Evolutionary conservation across 2,888 invertebrate genomes (phyloP).

Genomic region (Synergus itoensis): DNA sequence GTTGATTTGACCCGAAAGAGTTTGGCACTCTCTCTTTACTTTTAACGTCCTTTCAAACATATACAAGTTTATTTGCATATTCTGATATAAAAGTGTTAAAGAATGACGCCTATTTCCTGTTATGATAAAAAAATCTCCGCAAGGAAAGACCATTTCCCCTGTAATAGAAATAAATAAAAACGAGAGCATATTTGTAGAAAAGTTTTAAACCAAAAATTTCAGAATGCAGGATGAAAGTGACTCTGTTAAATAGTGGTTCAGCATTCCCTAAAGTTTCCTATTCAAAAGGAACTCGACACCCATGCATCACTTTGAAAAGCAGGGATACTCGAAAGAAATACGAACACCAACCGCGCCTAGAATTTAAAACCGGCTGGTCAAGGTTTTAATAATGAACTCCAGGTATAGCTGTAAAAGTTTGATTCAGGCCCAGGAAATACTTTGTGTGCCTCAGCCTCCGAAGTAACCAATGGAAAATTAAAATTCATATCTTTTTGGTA

Average conservation of each 20-base stretch:
- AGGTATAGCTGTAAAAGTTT: slow-evolving; percentile 11
- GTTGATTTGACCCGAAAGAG: not conserved
- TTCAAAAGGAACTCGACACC: not conserved
- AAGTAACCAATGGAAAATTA: not conserved
- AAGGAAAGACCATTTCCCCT: too few relatives aligned
- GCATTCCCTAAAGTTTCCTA: not conserved
- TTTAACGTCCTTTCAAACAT: not conserved
- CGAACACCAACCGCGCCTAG: not conserved
- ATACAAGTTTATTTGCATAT: not conserved
- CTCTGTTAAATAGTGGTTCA: not conserved
- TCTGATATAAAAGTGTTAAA: not conserved
- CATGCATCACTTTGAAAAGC: slow-evolving; percentile 14
- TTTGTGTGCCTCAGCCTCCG: not conserved
- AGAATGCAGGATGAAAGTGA: not conserved
- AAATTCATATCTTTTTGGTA: not conserved
- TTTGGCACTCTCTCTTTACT: not conserved
- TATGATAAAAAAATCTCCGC: not conserved
- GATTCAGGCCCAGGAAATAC: not conserved
- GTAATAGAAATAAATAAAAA: too few relatives aligned
- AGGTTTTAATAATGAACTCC: slow-evolving; percentile 5
- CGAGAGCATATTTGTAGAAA: too few relatives aligned
- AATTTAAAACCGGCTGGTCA: slow-evolving; percentile 19
- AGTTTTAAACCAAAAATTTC: not conserved
- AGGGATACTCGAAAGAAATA: slow-evolving; percentile 12
- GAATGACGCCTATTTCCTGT: not conserved